A percentile compares a stretch with the other conserved stretches of the same genome.
phyloP scores from a whole-genome alignment of 2,113 vertebrate species.

The Tenebrosternarchus preto region DNA sequence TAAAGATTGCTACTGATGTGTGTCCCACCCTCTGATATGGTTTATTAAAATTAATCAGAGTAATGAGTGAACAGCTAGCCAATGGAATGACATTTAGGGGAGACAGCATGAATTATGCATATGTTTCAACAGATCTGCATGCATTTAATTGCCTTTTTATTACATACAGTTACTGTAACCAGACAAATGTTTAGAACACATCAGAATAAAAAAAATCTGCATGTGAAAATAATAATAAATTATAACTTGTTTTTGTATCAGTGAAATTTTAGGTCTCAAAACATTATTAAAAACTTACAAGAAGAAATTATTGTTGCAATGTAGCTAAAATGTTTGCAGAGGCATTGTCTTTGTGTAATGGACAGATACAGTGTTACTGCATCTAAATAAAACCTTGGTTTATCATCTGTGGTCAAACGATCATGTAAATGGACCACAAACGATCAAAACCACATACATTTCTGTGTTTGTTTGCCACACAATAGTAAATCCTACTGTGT shows the following conservation, averaged over 20 bases:
- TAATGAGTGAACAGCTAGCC: constrained; percentile 73
- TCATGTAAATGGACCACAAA: constrained; percentile 24
- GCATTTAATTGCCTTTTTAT: constrained; percentile 71
- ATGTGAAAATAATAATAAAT: not conserved
- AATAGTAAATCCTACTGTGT: constrained; percentile 27
- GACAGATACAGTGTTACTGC: not conserved
- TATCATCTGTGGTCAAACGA: constrained; percentile 56
- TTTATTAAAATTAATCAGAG: constrained; percentile 78
- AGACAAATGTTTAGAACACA: constrained; percentile 61
- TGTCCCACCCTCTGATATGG: constrained; percentile 52
- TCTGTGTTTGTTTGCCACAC: constrained; percentile 25
- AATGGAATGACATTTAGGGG: constrained; percentile 75
- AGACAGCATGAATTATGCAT: constrained; percentile 80
- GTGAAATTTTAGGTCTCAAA: not conserved
- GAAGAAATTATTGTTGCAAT: no score
- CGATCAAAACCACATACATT: constrained; percentile 29
- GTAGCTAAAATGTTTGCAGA: not conserved
- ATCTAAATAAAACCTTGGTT: not conserved
- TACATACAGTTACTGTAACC: constrained; percentile 61
- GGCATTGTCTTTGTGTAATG: no score
- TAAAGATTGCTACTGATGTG: constrained; percentile 24
- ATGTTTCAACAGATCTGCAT: constrained; percentile 65
- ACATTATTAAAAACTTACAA: not conserved
- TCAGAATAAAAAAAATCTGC: not conserved
- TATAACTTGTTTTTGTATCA: not conserved